Percentiles rank a stretch among this genome's conserved stretches.
phyloP scores from a whole-genome alignment of 2,797 vertebrate genomes.

The Schizopygopsis malacanthus region DNA sequence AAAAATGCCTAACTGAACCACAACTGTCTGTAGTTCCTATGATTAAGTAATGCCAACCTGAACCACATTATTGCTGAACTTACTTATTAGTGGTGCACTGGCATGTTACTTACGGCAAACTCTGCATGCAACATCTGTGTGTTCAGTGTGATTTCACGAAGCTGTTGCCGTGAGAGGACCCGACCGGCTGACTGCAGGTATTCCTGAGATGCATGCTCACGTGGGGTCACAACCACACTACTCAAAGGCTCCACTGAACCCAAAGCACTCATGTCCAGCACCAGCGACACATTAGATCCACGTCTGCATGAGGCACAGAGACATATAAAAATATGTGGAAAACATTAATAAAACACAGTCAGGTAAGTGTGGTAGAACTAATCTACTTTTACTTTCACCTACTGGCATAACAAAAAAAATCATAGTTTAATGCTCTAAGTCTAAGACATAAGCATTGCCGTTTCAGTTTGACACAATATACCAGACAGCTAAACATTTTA shows the following conservation, averaged over 20 bases:
- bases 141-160: slow-evolving; percentile 80
- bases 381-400: neutral
- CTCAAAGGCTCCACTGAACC: slow-evolving; percentile 87
- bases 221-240: slow-evolving; percentile 81
- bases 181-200: slow-evolving; percentile 88
- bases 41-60: neutral
- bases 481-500: neutral
- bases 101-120: slow-evolving; percentile 84
- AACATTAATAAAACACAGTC: slow-evolving; percentile 53
- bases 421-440: neutral
- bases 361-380: too few relatives aligned
- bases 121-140: slow-evolving; percentile 89
- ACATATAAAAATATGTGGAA: slow-evolving; percentile 60
- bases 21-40: neutral
- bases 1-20: neutral
- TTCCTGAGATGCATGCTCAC: slow-evolving; percentile 87
- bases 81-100: neutral
- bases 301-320: slow-evolving; percentile 74
- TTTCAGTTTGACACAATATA: neutral
- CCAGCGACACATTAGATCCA: slow-evolving; percentile 96
- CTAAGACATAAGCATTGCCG: neutral
- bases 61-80: neutral
- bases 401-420: neutral
- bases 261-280: slow-evolving; percentile 92
- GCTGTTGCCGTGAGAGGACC: slow-evolving; percentile 83